These are phyloP conservation scores for Brienomyrus brachyistius DNA, from an alignment of 2,113 vertebrate genomes.

Conservation along the genomic window DNA sequence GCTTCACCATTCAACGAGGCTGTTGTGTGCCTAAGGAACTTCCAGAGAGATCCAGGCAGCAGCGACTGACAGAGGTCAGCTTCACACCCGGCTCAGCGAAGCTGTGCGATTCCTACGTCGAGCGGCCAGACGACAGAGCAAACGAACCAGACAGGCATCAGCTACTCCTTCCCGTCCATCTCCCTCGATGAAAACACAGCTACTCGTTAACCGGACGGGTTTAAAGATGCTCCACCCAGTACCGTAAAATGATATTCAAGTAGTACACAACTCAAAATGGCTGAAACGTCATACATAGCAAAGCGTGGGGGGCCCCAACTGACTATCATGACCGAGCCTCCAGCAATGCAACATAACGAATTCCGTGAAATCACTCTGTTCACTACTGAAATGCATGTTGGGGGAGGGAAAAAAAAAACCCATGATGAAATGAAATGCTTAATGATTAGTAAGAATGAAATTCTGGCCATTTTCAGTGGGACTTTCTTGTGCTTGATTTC, in stretches of 20 bases:
- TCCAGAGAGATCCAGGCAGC: neutral
- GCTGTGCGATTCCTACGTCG: neutral
- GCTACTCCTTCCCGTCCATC: neutral
- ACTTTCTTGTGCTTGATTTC: conserved; percentile 23
- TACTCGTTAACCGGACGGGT: neutral
- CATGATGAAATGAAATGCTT: neutral
- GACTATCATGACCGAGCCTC: neutral
- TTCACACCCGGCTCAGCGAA: conserved; percentile 16
- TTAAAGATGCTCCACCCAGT: conserved; percentile 17
- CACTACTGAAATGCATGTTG: neutral
- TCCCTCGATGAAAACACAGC: neutral
- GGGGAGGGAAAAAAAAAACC: neutral
- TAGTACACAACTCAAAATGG: conserved; percentile 32
- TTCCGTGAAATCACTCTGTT: neutral
- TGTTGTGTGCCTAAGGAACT: neutral
- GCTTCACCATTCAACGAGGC: neutral
- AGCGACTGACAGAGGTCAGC: neutral
- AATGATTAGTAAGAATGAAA: neutral
- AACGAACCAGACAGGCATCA: neutral
- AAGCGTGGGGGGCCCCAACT: neutral
- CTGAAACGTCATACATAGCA: neutral
- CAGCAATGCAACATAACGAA: neutral
- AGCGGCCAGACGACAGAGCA: neutral
- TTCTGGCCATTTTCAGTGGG: neutral
- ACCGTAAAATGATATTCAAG: conserved; percentile 38